phyloP scores from a whole-genome alignment of 2,888 invertebrate species.

The Melanostoma scalare region DNA sequence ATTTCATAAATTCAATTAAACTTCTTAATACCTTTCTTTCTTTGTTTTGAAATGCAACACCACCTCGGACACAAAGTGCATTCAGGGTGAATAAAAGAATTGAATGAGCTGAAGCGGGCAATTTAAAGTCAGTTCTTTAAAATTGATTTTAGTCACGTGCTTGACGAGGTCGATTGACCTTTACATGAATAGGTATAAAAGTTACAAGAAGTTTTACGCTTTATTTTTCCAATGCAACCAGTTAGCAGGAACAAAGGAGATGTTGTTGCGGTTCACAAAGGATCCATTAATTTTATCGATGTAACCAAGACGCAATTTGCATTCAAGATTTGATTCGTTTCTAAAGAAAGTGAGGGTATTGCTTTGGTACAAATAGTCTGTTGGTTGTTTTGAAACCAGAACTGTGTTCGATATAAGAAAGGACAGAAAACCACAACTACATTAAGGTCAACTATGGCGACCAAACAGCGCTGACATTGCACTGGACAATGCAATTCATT shows the following conservation, averaged over 20 bases:
- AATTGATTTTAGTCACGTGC: conserved; percentile 67
- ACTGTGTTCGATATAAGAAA: not conserved
- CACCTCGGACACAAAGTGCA: conserved; percentile 25
- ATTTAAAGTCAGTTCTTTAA: conserved; percentile 35
- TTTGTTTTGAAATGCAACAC: conserved; percentile 49
- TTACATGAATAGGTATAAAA: conserved; percentile 14
- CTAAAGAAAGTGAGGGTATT: not conserved
- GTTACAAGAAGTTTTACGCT: conserved; percentile 17
- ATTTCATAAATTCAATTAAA: conserved; percentile 69
- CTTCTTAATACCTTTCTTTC: conserved; percentile 55
- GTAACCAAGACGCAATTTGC: conserved; percentile 17
- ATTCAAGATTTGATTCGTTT: conserved; percentile 2
- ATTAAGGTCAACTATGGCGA: conserved; percentile 32
- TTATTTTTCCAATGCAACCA: not conserved
- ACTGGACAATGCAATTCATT: conserved; percentile 38
- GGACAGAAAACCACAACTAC: conserved; percentile 42
- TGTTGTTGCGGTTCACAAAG: conserved; percentile 19
- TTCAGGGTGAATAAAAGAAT: conserved; percentile 37
- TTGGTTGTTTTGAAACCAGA: conserved; percentile 5
- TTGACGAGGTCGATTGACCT: conserved; percentile 19
- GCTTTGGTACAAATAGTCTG: not conserved
- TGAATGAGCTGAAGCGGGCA: not conserved
- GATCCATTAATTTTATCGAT: conserved; percentile 31
- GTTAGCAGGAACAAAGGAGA: not conserved
- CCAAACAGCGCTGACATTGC: conserved; percentile 49